Conservation (phyloP, 2,888 invertebrate species). For the Diarsia dahlii region DNA sequence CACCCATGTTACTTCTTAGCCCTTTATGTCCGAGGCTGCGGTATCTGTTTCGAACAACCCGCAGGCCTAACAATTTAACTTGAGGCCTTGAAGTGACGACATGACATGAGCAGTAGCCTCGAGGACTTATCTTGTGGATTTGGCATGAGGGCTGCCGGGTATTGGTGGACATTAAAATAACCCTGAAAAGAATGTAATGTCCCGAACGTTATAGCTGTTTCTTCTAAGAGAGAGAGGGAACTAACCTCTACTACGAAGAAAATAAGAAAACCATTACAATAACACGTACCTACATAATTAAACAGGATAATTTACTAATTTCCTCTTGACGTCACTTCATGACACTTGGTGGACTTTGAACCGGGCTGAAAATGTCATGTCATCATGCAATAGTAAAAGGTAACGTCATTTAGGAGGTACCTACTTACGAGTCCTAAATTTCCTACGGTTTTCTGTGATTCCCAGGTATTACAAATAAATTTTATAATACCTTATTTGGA, state of each 20-base stretch:
- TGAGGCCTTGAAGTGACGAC: too few species aligned
- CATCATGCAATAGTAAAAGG: not conserved
- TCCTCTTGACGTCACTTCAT: slow-evolving; percentile 18
- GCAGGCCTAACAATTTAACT: too few species aligned
- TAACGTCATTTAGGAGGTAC: not conserved
- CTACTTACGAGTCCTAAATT: too few species aligned
- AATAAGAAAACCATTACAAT: not conserved
- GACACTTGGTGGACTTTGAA: slow-evolving; percentile 3
- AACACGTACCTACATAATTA: not conserved
- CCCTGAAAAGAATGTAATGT: not conserved
- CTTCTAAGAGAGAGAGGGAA: not conserved
- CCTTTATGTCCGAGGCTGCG: too few species aligned
- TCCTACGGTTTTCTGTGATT: too few species aligned
- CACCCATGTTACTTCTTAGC: too few species aligned
- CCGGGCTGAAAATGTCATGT: not conserved
- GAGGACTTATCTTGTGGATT: too few species aligned
- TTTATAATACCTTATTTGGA: not conserved
- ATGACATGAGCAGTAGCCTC: too few species aligned
- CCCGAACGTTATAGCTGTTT: not conserved
- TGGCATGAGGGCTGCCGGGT: too few species aligned
- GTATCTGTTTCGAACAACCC: too few species aligned
- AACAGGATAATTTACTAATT: slow-evolving; percentile 6
- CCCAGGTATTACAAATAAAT: not conserved
- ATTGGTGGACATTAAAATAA: too few species aligned
- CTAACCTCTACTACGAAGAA: not conserved